Percentiles rank a stretch among this genome's conserved stretches.
Conservation (phyloP, 35 echinoderm and acorn worm species). For the Chiridota heheva region DNA sequence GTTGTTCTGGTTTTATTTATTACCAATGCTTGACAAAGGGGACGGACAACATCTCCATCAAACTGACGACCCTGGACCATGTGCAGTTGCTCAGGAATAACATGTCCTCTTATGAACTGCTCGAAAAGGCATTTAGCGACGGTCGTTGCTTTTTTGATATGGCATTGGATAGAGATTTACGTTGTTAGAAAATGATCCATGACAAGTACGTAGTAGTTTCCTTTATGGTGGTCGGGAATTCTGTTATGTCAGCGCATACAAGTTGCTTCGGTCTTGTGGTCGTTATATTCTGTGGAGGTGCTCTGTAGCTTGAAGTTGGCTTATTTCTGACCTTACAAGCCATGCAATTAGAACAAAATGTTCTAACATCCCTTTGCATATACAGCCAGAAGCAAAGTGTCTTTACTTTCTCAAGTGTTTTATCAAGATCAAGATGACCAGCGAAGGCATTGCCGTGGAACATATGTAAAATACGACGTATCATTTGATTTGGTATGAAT, state of each 20-base stretch:
- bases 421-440: constrained; percentile 14
- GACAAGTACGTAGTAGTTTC: constrained; percentile 34
- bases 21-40: background rate
- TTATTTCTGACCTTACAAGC: background rate
- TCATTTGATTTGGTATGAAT: background rate
- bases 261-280: constrained; percentile 9
- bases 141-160: constrained; percentile 36
- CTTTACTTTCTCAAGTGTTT: background rate
- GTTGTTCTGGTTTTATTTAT: background rate
- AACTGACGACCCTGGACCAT: constrained; percentile 13
- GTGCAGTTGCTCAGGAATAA: constrained; percentile 13
- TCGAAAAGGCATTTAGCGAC: constrained; percentile 5
- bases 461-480: background rate
- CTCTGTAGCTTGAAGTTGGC: background rate
- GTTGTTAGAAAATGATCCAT: constrained; percentile 46
- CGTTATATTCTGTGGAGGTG: background rate
- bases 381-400: background rate
- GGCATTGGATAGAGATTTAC: constrained; percentile 4
- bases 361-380: constrained; percentile 9
- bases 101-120: constrained; percentile 3
- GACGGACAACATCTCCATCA: background rate
- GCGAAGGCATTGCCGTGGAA: constrained; percentile 1
- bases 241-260: constrained; percentile 21
- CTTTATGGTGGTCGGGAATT: constrained; percentile 7
- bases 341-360: background rate